phyloP scores from a whole-genome alignment of 2,888 invertebrate genomes.

The Gryllus longicercus region DNA sequence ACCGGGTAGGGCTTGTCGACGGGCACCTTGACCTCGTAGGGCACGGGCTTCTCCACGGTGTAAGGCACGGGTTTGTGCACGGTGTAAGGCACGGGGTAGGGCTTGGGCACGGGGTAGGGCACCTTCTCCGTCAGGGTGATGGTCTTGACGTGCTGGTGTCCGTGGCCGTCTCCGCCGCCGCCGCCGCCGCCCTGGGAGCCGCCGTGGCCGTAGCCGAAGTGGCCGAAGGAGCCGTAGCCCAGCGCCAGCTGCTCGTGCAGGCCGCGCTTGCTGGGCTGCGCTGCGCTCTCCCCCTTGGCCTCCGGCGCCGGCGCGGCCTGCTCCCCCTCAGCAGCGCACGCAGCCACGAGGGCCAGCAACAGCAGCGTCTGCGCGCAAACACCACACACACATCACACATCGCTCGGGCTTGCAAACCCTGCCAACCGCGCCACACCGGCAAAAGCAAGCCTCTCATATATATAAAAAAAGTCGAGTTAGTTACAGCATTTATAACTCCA shows the following conservation, averaged over 20 bases:
- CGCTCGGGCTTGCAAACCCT: too few species aligned
- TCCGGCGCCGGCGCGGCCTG: neutral
- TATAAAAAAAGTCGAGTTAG: too few species aligned
- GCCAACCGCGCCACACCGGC: too few species aligned
- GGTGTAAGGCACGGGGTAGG: conserved; percentile 56
- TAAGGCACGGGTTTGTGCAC: conserved; percentile 70
- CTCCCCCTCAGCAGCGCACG: conserved; percentile 17
- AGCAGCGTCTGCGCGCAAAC: neutral
- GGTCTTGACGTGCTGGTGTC: conserved; percentile 30
- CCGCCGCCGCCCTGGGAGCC: neutral
- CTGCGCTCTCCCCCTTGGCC: neutral
- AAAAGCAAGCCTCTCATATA: too few species aligned
- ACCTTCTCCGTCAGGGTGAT: conserved; percentile 62
- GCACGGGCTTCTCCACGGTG: conserved; percentile 64
- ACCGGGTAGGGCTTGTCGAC: conserved; percentile 55
- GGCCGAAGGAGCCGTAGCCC: conserved; percentile 30
- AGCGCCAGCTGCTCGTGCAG: conserved; percentile 32
- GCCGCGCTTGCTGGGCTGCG: conserved; percentile 25
- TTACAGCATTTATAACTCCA: too few species aligned
- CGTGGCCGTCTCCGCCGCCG: neutral
- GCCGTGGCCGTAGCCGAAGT: conserved; percentile 29
- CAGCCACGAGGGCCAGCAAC: conserved; percentile 17
- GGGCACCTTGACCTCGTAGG: conserved; percentile 43
- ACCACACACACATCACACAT: too few species aligned
- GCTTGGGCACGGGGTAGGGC: conserved; percentile 68